phyloP scores from a whole-genome alignment of 2,113 vertebrate genomes.

The Gambusia affinis region DNA sequence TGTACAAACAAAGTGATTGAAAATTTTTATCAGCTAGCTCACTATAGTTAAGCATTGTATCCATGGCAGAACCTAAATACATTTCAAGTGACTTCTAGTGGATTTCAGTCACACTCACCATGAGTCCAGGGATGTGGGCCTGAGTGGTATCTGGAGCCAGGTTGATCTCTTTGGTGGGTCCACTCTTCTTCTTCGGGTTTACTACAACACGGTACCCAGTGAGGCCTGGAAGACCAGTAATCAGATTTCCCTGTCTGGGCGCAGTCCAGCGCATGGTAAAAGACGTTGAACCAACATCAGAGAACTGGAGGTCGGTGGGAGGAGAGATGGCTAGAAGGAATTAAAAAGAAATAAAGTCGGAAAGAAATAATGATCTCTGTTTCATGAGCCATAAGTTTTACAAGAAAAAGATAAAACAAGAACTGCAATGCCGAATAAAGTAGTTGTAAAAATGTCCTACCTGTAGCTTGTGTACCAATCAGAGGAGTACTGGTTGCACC shows the following conservation, averaged over 20 bases:
- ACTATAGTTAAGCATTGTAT: not conserved
- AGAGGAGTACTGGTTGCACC: conserved; percentile 90
- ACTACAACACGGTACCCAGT: conserved; percentile 93
- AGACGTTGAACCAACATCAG: conserved; percentile 87
- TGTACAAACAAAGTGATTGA: too few species aligned
- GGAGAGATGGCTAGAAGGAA: conserved; percentile 86
- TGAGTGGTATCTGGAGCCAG: conserved; percentile 88
- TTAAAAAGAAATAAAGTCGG: not conserved
- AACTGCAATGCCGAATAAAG: not conserved
- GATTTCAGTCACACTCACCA: conserved; percentile 78
- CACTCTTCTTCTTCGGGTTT: conserved; percentile 91
- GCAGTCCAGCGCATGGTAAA: conserved; percentile 86
- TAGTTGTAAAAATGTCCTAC: conserved; percentile 64
- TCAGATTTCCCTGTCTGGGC: conserved; percentile 74
- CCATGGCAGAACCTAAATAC: not conserved
- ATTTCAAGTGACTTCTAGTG: not conserved
- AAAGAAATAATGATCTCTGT: not conserved
- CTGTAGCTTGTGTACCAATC: conserved; percentile 93
- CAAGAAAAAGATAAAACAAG: not conserved
- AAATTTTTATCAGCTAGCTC: not conserved
- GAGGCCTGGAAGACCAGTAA: conserved; percentile 71
- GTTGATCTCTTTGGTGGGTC: conserved; percentile 92
- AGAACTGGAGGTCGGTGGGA: conserved; percentile 89
- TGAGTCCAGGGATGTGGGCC: conserved; percentile 88
- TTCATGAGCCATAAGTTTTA: not conserved